Evolutionary conservation across 2,797 vertebrate species (phyloP).

Genomic region (Acanthornis magna): DNA sequence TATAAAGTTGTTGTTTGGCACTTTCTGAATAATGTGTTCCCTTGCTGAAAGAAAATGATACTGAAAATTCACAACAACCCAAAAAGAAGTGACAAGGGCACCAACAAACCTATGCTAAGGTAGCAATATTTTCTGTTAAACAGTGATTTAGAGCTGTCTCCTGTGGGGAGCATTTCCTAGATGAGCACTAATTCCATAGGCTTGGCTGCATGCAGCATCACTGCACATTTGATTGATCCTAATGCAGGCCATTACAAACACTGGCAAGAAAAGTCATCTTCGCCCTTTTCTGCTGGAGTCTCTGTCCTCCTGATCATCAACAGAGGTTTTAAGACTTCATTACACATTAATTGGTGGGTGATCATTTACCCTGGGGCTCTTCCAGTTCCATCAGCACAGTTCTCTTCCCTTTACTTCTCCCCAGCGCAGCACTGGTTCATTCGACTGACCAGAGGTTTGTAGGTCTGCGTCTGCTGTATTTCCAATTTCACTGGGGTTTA

Average conservation of each 20-base stretch:
- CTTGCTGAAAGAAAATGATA: background rate
- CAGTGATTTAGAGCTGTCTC: background rate
- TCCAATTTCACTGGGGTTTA: background rate
- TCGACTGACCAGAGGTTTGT: background rate
- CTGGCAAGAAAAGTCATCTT: background rate
- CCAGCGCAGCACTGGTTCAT: background rate
- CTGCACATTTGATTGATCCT: background rate
- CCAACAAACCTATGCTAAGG: background rate
- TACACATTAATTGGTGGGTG: background rate
- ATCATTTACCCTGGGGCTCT: background rate
- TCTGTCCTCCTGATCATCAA: background rate
- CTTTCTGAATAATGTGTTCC: background rate
- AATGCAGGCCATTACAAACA: background rate
- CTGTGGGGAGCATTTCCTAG: background rate
- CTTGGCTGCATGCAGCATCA: background rate
- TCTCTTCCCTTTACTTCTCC: background rate
- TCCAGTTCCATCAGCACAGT: background rate
- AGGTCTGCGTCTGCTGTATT: background rate
- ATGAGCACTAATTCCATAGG: background rate
- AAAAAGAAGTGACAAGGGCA: background rate
- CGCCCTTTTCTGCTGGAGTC: background rate
- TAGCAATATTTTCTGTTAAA: background rate
- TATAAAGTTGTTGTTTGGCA: slow-evolving; percentile 3
- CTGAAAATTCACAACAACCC: background rate
- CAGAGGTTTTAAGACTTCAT: background rate